Evolutionary conservation across 2,113 vertebrate species (phyloP), one percentile per base, ranked within the genome.

Genomic region (Carlito syrichta): DNA sequence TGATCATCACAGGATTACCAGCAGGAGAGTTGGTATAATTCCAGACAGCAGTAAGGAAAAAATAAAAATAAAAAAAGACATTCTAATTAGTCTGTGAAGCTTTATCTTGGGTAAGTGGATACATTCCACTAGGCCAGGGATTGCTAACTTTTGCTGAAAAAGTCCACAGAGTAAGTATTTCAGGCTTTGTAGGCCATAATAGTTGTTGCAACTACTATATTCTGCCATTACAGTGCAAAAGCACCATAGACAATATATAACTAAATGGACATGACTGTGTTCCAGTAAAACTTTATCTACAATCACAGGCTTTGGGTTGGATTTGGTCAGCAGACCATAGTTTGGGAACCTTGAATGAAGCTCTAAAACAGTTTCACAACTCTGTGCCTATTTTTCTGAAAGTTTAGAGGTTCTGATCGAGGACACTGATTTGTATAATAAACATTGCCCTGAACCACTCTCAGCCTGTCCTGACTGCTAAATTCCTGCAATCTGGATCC

Each of bases 41-140:
- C 91, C 71, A 94, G 77, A 60, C 62, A 77, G 58, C 12, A 81
- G 50, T 35, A 25, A 74, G 73, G 78, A 69, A 20, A 74, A 62
- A 10, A n/a, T 45, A 38, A 76, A 58, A 92, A 40, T 68, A 16
- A 84, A 50, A n/a, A 82, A 68, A 30, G 89, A 86, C 23, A 83
- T 68, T 92, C 89, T 69, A 92, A 94, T 94, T 78, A 94, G 58
- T 78, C 25, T 78, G 30, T 78, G 20, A 54, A 78, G 78, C 45
- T 89, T 62, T 45, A 27, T 96, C n/a, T 69, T 52, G 78, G 6
- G 10, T 73, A 50, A 91, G 35, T 78, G 17, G 52, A 60, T 79
- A 11, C 14, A 60, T 78, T 94, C 76, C 48, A 54, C 43, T 50
- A 77, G 82, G 23, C 78, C 19, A 45, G 45, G 66, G 8, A 11